These are phyloP conservation scores for Lingula anatina DNA, from an alignment of 2,888 invertebrate species.

Conservation along the genomic window DNA sequence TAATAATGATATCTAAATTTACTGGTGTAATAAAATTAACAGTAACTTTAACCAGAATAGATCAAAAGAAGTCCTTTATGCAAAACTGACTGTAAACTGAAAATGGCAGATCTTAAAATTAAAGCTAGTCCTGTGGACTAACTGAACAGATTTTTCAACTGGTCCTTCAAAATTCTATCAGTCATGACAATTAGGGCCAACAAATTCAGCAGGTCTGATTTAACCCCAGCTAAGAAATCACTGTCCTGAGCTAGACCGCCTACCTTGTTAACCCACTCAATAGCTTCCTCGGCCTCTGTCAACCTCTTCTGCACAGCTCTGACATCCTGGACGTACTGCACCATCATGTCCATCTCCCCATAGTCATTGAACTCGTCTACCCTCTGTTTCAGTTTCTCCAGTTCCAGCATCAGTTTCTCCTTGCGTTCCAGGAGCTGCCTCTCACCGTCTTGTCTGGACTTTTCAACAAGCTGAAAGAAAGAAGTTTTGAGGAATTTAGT, in stretches of 20 bases:
- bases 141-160: too few relatives aligned
- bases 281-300: slow-evolving; percentile 69
- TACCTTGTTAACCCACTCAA: slow-evolving; percentile 76
- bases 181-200: too few relatives aligned
- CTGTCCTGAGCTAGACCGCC: too few relatives aligned
- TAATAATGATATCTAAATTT: too few relatives aligned
- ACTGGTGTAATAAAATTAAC: neutral
- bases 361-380: slow-evolving; percentile 76
- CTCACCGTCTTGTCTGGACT: slow-evolving; percentile 78
- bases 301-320: slow-evolving; percentile 71
- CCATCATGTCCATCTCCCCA: slow-evolving; percentile 71
- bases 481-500: too few relatives aligned
- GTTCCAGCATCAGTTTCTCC: slow-evolving; percentile 65
- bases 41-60: neutral
- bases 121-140: too few relatives aligned
- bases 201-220: too few relatives aligned
- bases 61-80: neutral
- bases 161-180: too few relatives aligned
- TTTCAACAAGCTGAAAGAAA: slow-evolving; percentile 63
- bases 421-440: slow-evolving; percentile 69
- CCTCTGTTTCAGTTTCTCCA: slow-evolving; percentile 69
- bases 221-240: too few relatives aligned
- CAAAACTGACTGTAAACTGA: neutral
- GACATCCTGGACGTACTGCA: slow-evolving; percentile 71
- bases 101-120: too few relatives aligned